Evolutionary conservation across 2,888 invertebrate species (phyloP).

Genomic region (Orthosia incerta): DNA sequence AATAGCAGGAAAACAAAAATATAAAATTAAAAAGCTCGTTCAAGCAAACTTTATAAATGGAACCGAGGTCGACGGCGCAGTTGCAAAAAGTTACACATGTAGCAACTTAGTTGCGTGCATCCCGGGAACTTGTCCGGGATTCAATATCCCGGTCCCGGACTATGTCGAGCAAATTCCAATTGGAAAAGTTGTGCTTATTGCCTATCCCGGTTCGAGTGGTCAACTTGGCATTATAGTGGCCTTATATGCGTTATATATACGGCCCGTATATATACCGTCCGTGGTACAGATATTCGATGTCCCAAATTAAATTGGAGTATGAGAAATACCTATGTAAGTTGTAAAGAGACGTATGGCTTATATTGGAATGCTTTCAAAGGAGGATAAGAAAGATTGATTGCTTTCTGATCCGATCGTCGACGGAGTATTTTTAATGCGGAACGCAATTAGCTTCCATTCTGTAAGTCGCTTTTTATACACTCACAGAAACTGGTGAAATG

Average conservation of each 20-base stretch:
- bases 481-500: neutral
- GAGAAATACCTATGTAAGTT: conserved; percentile 1
- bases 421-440: conserved; percentile 10
- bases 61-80: conserved; percentile 30
- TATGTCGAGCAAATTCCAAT: conserved; percentile 70
- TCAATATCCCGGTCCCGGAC: conserved; percentile 65
- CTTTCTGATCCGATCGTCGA: conserved; percentile 20
- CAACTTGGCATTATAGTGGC: conserved; percentile 34
- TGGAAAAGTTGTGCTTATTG: conserved; percentile 71
- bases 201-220: conserved; percentile 48
- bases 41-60: conserved; percentile 43
- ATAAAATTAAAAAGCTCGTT: conserved; percentile 16
- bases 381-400: conserved; percentile 51
- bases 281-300: conserved; percentile 36
- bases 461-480: neutral
- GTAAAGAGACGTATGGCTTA: conserved; percentile 21
- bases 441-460: neutral
- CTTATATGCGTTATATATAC: conserved; percentile 1
- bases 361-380: conserved; percentile 50
- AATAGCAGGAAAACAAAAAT: conserved; percentile 25
- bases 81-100: conserved; percentile 56
- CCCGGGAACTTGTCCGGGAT: conserved; percentile 58
- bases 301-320: conserved; percentile 22
- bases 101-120: conserved; percentile 49
- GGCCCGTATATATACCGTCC: conserved; percentile 6